Evolutionary conservation across 1,140 invertebrate species (phyloP).

Genomic region (Lordiphosa collinella): DNA sequence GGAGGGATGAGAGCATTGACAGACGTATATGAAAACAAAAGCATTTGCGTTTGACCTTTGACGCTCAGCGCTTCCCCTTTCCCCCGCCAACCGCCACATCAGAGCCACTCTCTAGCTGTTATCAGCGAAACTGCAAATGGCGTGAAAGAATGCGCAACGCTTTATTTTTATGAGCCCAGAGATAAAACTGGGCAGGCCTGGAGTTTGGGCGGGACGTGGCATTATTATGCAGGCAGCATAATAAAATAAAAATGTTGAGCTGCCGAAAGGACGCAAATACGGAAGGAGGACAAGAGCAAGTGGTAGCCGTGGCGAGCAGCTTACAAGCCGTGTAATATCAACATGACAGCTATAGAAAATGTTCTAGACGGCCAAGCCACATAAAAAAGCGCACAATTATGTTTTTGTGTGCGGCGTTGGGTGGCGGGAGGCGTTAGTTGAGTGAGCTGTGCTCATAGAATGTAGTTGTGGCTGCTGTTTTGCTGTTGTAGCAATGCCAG

Average conservation of each 20-base stretch:
- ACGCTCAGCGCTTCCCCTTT: constrained; percentile 15
- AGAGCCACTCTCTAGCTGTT: constrained; percentile 47
- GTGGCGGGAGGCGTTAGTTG: too few species aligned
- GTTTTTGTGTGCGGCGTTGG: constrained; percentile 23
- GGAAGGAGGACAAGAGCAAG: neutral
- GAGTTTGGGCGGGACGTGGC: constrained; percentile 19
- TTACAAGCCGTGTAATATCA: constrained; percentile 74
- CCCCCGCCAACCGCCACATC: too few species aligned
- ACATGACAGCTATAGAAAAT: constrained; percentile 68
- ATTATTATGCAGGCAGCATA: constrained; percentile 74
- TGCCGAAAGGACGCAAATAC: constrained; percentile 10
- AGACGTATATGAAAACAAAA: constrained; percentile 69
- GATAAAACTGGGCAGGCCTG: constrained; percentile 49
- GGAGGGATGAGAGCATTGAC: constrained; percentile 52
- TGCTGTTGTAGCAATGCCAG: constrained; percentile 29
- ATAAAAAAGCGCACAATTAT: constrained; percentile 72
- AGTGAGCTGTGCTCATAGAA: constrained; percentile 12
- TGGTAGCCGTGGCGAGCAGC: constrained; percentile 24
- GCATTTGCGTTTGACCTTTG: constrained; percentile 69
- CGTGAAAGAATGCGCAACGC: constrained; percentile 76
- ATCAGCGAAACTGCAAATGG: constrained; percentile 75
- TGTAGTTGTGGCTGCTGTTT: constrained; percentile 9
- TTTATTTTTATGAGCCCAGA: constrained; percentile 73
- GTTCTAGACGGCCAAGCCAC: constrained; percentile 61
- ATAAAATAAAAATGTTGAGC: constrained; percentile 70